Conservation (phyloP, 2,888 invertebrate species). For the Acleris cristana region DNA sequence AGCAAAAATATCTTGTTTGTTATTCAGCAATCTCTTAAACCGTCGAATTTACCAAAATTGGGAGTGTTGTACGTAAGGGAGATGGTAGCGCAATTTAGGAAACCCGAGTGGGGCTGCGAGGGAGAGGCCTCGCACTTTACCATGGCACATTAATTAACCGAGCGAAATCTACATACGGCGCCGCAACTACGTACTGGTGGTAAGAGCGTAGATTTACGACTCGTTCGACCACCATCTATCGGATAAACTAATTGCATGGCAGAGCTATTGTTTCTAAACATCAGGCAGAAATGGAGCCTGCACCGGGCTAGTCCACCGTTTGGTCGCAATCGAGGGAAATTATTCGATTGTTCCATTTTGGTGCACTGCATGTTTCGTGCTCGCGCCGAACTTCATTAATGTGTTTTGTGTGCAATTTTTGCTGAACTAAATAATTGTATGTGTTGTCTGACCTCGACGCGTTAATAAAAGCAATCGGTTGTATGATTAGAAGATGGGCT, state of each 20-base stretch:
- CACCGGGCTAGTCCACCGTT: slow-evolving; percentile 55
- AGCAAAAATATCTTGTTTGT: slow-evolving; percentile 41
- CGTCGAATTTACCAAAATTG: slow-evolving; percentile 68
- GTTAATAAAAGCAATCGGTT: background rate
- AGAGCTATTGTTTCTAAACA: slow-evolving; percentile 81
- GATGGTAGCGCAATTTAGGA: slow-evolving; percentile 79
- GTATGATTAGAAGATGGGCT: background rate
- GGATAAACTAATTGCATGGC: slow-evolving; percentile 81
- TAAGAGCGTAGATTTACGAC: slow-evolving; percentile 81
- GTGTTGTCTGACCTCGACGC: background rate
- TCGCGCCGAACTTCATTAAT: slow-evolving; percentile 3
- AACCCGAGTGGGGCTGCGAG: slow-evolving; percentile 68
- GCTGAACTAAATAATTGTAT: background rate
- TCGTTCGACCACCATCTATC: slow-evolving; percentile 81
- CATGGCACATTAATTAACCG: slow-evolving; percentile 81
- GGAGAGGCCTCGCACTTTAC: slow-evolving; percentile 75
- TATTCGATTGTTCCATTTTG: slow-evolving; percentile 64
- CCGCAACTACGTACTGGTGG: slow-evolving; percentile 75
- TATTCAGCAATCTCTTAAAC: slow-evolving; percentile 50
- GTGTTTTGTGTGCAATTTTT: background rate
- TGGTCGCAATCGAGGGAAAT: slow-evolving; percentile 62
- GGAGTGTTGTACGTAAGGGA: slow-evolving; percentile 69
- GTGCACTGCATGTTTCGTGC: slow-evolving; percentile 43
- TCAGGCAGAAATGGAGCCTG: slow-evolving; percentile 70
- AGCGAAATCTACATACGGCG: slow-evolving; percentile 79